Evolutionary conservation across 2,113 vertebrate species (phyloP).

Genomic region (Bolborhynchus lineola): DNA sequence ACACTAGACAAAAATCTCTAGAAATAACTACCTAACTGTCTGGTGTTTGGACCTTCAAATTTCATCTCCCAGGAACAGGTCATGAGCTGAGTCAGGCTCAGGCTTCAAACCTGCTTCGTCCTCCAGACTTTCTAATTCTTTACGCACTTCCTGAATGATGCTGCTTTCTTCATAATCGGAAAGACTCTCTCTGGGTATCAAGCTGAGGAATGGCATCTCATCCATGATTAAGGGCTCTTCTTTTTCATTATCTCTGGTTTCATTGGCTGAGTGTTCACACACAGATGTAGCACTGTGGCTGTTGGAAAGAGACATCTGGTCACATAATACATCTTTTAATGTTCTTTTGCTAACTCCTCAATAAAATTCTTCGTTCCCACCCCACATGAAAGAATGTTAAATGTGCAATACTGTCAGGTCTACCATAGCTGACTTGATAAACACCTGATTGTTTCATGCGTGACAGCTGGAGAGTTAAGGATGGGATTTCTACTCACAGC

Average conservation of each 20-base stretch:
- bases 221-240: conserved; percentile 10
- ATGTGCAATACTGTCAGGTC: too few species aligned
- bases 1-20: conserved; percentile 20
- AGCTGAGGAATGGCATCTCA: conserved; percentile 35
- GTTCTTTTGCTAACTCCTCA: neutral
- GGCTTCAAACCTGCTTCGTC: conserved; percentile 6
- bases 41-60: conserved; percentile 42
- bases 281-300: conserved; percentile 67
- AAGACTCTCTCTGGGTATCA: conserved; percentile 40
- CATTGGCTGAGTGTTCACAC: conserved; percentile 57
- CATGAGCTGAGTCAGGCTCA: neutral
- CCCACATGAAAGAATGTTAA: neutral
- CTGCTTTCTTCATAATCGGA: conserved; percentile 43
- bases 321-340: rapidly evolving
- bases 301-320: neutral
- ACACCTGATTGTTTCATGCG: neutral
- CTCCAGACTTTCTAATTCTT: conserved; percentile 70
- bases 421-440: neutral
- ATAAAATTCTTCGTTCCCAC: neutral
- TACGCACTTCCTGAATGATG: conserved; percentile 64
- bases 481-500: neutral
- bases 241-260: neutral
- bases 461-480: neutral
- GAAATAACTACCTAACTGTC: neutral
- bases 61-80: conserved; percentile 58